A percentile compares a stretch with the other conserved stretches of the same genome.
phyloP scores from a whole-genome alignment of 1,140 invertebrate genomes.

The Formica exsecta region DNA sequence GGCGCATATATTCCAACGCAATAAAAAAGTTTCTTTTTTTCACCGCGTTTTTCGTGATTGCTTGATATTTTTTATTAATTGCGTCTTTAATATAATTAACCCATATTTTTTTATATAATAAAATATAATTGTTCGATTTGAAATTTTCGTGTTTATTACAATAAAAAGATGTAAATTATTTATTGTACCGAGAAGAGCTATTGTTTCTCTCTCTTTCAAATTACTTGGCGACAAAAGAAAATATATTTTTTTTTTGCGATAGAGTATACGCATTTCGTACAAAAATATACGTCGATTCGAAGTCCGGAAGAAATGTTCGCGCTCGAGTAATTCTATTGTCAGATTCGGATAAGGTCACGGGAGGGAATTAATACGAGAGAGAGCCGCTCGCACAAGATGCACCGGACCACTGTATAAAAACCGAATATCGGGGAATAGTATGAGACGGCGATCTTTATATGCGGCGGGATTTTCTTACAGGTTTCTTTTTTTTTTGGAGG shows the following conservation, averaged over 20 bases:
- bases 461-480: neutral
- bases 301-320: neutral
- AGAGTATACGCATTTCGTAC: neutral
- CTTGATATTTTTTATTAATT: neutral
- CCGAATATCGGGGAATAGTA: neutral
- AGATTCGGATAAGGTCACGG: neutral
- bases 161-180: constrained; percentile 1
- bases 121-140: neutral
- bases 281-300: neutral
- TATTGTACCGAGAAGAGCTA: neutral
- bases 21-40: neutral
- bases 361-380: constrained; percentile 20
- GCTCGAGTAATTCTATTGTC: constrained; percentile 13
- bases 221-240: neutral
- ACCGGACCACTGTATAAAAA: neutral
- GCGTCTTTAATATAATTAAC: neutral
- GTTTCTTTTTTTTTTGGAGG: neutral
- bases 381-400: neutral
- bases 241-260: neutral
- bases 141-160: neutral
- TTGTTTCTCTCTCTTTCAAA: neutral
- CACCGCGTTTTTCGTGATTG: neutral
- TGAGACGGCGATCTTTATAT: neutral
- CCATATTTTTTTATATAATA: neutral
- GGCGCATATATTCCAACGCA: neutral